phyloP scores from a whole-genome alignment of 2,888 invertebrate species.

The Myopa testacea region DNA sequence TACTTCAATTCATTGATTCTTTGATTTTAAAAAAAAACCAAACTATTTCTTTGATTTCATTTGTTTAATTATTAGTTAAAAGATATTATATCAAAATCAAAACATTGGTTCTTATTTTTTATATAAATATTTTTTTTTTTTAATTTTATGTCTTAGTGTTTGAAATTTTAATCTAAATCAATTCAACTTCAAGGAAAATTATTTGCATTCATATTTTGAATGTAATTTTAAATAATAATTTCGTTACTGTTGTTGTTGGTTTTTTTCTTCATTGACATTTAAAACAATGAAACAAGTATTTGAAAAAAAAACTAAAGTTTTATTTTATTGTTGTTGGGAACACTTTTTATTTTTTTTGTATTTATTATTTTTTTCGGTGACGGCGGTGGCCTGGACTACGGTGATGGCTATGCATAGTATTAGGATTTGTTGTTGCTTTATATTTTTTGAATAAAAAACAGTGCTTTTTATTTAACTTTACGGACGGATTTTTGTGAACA shows the following conservation, averaged over 20 bases:
- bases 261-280: too few relatives aligned
- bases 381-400: background rate
- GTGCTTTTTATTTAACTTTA: conserved; percentile 19
- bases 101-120: too few relatives aligned
- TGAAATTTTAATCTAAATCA: background rate
- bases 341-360: background rate
- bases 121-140: too few relatives aligned
- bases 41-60: background rate
- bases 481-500: conserved; percentile 31
- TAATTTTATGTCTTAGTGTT: background rate
- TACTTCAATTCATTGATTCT: too few relatives aligned
- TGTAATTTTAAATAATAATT: too few relatives aligned
- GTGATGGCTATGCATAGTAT: background rate
- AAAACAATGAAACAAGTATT: too few relatives aligned
- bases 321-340: too few relatives aligned
- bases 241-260: too few relatives aligned
- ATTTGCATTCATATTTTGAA: too few relatives aligned
- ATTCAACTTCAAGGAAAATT: too few relatives aligned
- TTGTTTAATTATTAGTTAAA: background rate
- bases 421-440: conserved; percentile 3
- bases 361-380: background rate
- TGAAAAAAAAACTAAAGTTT: too few relatives aligned
- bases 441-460: background rate
- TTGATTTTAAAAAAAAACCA: background rate
- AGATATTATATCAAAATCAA: background rate